phyloP scores from a whole-genome alignment of 2,113 vertebrate genomes.

The Neolamprologus kungweensis region DNA sequence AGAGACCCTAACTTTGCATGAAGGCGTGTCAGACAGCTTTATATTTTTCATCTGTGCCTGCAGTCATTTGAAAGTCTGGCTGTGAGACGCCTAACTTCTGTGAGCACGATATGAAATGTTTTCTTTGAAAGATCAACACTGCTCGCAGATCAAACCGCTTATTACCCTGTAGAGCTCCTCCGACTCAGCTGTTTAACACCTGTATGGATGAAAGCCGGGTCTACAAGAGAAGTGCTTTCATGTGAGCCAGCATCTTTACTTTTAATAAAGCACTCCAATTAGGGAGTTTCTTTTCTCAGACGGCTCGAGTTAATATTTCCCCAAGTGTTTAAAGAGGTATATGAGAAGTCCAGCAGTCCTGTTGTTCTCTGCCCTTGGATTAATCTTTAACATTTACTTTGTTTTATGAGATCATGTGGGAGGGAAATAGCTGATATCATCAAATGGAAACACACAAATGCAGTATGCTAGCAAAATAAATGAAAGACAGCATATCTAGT shows the following conservation, averaged over 20 bases:
- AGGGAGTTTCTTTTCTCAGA: background rate
- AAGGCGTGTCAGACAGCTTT: background rate
- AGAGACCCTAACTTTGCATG: background rate
- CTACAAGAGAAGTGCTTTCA: background rate
- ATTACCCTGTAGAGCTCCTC: background rate
- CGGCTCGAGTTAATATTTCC: slow-evolving; percentile 29
- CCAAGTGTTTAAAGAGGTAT: slow-evolving; percentile 3
- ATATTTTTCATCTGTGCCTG: background rate
- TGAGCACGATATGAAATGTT: background rate
- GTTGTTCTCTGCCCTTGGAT: background rate
- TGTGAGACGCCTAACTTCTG: background rate
- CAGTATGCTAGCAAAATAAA: background rate
- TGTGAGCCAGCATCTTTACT: background rate
- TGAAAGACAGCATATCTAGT: background rate
- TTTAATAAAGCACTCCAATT: background rate
- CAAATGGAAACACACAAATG: background rate
- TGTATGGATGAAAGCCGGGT: slow-evolving; percentile 20
- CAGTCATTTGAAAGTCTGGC: background rate
- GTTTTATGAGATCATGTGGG: background rate
- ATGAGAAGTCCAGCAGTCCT: slow-evolving; percentile 25
- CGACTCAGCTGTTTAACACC: background rate
- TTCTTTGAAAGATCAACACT: slow-evolving; percentile 3
- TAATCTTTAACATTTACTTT: slow-evolving; percentile 30
- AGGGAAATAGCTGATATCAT: background rate
- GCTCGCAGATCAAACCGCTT: background rate